Evolutionary conservation across 2,888 invertebrate genomes (phyloP).

Genomic region (Ochlodes sylvanus): DNA sequence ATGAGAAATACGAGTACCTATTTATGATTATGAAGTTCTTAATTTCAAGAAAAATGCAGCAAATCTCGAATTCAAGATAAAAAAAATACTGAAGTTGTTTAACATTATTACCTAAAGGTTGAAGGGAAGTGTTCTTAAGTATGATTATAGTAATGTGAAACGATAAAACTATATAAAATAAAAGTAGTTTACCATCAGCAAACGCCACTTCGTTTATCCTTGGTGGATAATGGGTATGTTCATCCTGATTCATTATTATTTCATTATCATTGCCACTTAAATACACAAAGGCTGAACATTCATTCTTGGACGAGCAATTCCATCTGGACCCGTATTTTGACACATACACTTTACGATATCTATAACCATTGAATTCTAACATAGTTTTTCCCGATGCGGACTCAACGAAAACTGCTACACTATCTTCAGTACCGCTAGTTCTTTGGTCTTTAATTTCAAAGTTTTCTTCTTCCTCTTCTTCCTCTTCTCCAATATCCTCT

Average conservation of each 20-base stretch:
- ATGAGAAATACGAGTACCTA: too few relatives aligned
- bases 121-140: too few relatives aligned
- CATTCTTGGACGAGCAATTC: slow-evolving; percentile 63
- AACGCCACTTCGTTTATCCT: slow-evolving; percentile 25
- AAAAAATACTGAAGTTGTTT: too few relatives aligned
- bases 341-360: slow-evolving; percentile 64
- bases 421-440: slow-evolving; percentile 45
- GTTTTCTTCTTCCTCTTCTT: slow-evolving; percentile 3
- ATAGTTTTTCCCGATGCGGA: slow-evolving; percentile 61
- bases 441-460: slow-evolving; percentile 28
- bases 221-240: slow-evolving; percentile 55
- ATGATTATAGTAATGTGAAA: too few relatives aligned
- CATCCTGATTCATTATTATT: slow-evolving; percentile 59
- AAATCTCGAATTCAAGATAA: too few relatives aligned
- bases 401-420: slow-evolving; percentile 59
- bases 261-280: slow-evolving; percentile 62
- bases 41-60: too few relatives aligned
- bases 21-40: too few relatives aligned
- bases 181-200: slow-evolving; percentile 2
- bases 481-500: background rate
- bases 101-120: too few relatives aligned
- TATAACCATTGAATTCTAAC: slow-evolving; percentile 62
- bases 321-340: slow-evolving; percentile 64
- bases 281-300: slow-evolving; percentile 63
- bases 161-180: background rate